A percentile compares a stretch with the other conserved stretches of the same genome.
These are phyloP conservation scores for Luffia ferchaultella DNA, from an alignment of 2,888 invertebrate genomes.

Conservation along the genomic window DNA sequence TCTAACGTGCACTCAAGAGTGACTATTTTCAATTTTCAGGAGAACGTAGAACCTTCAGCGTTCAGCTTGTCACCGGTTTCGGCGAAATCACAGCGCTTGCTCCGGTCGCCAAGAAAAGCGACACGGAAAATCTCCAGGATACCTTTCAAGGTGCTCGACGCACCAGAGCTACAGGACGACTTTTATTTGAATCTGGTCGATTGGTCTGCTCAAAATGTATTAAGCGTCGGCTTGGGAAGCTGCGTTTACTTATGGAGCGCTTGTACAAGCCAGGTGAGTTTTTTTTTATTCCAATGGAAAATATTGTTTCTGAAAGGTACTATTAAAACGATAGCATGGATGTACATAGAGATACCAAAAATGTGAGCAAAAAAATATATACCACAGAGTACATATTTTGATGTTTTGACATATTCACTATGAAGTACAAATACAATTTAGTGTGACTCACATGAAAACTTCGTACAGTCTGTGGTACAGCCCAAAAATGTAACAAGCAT, in stretches of 20 bases:
- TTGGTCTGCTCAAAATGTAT: constrained; percentile 98
- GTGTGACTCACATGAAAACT: too few species aligned
- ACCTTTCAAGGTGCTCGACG: constrained; percentile 97
- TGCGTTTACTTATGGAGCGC: constrained; percentile 99
- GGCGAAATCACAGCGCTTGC: constrained; percentile 91
- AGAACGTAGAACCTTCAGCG: constrained; percentile 83
- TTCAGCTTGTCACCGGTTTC: constrained; percentile 96
- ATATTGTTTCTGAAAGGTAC: too few species aligned
- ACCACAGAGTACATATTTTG: too few species aligned
- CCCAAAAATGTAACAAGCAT: too few species aligned
- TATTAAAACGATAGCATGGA: too few species aligned
- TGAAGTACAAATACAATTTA: too few species aligned
- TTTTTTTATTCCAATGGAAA: background rate
- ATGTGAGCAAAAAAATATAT: too few species aligned
- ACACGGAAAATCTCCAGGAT: constrained; percentile 97
- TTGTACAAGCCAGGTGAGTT: constrained; percentile 88
- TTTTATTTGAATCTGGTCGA: constrained; percentile 99
- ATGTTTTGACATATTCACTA: too few species aligned
- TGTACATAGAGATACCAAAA: too few species aligned
- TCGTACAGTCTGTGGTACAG: too few species aligned
- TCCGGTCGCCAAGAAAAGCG: constrained; percentile 96
- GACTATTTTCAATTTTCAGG: too few species aligned
- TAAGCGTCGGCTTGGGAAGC: constrained; percentile 96
- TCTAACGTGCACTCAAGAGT: too few species aligned
- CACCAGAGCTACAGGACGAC: constrained; percentile 97